These are phyloP conservation scores for Lottia gigantea DNA, from an alignment of 2,888 invertebrate species.

Conservation along the genomic window DNA sequence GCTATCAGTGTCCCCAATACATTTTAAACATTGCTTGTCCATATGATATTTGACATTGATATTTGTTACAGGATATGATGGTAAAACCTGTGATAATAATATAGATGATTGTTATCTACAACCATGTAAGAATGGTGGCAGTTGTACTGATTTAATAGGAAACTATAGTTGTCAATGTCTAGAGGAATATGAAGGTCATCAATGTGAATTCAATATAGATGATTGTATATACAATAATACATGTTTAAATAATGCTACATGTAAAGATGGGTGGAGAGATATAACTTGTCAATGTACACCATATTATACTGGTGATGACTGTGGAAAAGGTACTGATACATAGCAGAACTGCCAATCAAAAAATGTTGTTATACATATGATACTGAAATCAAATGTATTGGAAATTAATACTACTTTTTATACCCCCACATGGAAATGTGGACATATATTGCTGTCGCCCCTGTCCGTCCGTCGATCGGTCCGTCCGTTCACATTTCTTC, in stretches of 20 bases:
- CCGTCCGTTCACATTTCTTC: too few species aligned
- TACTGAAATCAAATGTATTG: too few species aligned
- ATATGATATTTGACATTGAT: too few species aligned
- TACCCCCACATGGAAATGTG: too few species aligned
- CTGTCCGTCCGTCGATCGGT: too few species aligned
- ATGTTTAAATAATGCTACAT: constrained; percentile 56
- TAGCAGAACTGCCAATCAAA: too few species aligned
- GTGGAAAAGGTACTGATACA: constrained; percentile 62
- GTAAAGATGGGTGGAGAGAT: constrained; percentile 35
- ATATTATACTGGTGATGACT: constrained; percentile 47
- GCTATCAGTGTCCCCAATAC: too few species aligned
- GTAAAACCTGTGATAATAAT: constrained; percentile 33
- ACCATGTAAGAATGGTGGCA: constrained; percentile 48
- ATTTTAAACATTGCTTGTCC: too few species aligned
- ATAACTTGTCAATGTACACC: constrained; percentile 45
- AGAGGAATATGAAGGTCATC: constrained; percentile 41
- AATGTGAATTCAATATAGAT: constrained; percentile 39
- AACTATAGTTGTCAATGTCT: constrained; percentile 44
- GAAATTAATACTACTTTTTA: too few species aligned
- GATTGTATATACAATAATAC: constrained; percentile 35
- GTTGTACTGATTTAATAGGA: constrained; percentile 35
- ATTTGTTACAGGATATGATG: constrained; percentile 37
- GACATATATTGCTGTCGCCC: too few species aligned
- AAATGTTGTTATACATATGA: too few species aligned
- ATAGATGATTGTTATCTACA: constrained; percentile 35